These are phyloP conservation scores for Euschistus heros DNA, from an alignment of 1,140 invertebrate species.

Conservation along the genomic window DNA sequence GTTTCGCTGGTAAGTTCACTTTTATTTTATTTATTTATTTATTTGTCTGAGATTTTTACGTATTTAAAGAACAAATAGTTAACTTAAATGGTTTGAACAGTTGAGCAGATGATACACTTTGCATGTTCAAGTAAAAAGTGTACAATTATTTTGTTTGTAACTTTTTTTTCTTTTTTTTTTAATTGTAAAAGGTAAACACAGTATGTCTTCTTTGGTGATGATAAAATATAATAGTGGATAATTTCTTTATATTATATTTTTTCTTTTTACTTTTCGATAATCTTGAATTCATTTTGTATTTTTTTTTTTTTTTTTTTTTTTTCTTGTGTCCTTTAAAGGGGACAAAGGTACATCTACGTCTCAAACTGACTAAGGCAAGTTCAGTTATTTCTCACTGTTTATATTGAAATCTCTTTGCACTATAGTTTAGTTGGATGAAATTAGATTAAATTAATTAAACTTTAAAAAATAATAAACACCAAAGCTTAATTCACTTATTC, in stretches of 20 bases:
- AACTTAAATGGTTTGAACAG: too few species aligned
- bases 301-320: slow-evolving; percentile 9
- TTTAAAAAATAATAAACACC: too few species aligned
- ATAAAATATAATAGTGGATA: background rate
- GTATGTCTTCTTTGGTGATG: slow-evolving; percentile 20
- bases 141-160: background rate
- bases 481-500: too few species aligned
- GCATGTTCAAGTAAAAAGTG: background rate
- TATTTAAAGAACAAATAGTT: too few species aligned
- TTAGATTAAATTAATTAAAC: too few species aligned
- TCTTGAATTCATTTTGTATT: slow-evolving; percentile 5
- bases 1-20: slow-evolving; percentile 61
- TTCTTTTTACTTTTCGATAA: background rate
- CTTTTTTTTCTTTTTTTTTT: background rate
- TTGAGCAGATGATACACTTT: too few species aligned
- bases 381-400: background rate
- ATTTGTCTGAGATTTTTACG: background rate
- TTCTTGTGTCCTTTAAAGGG: slow-evolving; percentile 14
- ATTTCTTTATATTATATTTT: background rate
- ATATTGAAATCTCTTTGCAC: too few species aligned
- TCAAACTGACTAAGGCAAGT: slow-evolving; percentile 24
- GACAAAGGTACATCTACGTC: slow-evolving; percentile 17
- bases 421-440: too few species aligned
- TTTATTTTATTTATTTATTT: background rate
- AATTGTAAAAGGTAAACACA: background rate